Evolutionary conservation across 1,140 invertebrate genomes (phyloP).

Genomic region (Cydia pomonella): DNA sequence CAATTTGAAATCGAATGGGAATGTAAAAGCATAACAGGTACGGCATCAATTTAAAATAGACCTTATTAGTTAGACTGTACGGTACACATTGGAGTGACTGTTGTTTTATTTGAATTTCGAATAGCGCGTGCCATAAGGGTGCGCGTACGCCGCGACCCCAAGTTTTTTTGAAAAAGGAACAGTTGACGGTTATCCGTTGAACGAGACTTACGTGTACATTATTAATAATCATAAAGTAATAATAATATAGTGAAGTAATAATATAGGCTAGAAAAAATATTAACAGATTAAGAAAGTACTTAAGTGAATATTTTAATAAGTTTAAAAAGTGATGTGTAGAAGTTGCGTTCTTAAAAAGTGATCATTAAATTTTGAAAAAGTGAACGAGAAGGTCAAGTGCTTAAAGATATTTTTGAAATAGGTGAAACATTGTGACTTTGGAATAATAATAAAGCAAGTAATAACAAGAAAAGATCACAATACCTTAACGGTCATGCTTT

Average conservation of each 20-base stretch:
- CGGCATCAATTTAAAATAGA: neutral
- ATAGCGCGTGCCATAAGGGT: constrained; percentile 72
- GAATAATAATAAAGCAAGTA: constrained; percentile 26
- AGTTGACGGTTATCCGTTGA: constrained; percentile 65
- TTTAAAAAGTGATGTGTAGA: constrained; percentile 32
- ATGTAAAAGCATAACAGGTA: constrained; percentile 21
- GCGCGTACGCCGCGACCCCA: constrained; percentile 67
- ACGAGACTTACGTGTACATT: constrained; percentile 40
- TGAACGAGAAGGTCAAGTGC: neutral
- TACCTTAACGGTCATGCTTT: constrained; percentile 57
- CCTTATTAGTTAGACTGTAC: neutral
- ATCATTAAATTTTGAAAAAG: constrained; percentile 13
- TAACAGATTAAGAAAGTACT: constrained; percentile 28
- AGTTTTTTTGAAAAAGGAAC: constrained; percentile 57
- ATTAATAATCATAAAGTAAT: neutral
- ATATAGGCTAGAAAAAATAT: constrained; percentile 1
- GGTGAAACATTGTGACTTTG: neutral
- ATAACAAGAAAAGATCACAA: constrained; percentile 44
- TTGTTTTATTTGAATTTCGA: constrained; percentile 41
- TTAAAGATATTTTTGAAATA: neutral
- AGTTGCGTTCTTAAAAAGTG: constrained; percentile 31
- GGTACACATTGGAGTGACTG: constrained; percentile 30
- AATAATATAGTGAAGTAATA: constrained; percentile 31
- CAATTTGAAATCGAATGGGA: neutral
- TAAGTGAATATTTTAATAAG: constrained; percentile 19